A percentile compares a stretch with the other conserved stretches of the same genome.
Evolutionary conservation across 2,888 invertebrate species (phyloP).

Genomic region (Ochropleura leucogaster): DNA sequence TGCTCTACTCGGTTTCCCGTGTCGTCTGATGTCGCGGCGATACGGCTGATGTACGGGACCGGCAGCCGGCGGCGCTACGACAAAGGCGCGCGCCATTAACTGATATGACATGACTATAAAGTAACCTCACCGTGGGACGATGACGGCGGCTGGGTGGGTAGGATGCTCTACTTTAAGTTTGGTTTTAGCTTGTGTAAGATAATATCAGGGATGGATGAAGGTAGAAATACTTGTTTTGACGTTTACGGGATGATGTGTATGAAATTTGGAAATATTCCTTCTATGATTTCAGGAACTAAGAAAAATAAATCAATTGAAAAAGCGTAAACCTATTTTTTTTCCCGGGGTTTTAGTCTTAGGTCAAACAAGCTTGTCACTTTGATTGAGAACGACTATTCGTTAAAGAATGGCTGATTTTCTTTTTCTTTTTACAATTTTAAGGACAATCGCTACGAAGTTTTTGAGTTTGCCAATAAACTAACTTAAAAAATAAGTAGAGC

Average conservation of each 20-base stretch:
- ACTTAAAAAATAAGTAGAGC: slow-evolving; percentile 69
- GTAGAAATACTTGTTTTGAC: background rate
- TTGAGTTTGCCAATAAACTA: background rate
- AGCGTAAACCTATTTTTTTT: background rate
- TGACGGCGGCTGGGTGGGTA: slow-evolving; percentile 68
- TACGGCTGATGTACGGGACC: slow-evolving; percentile 71
- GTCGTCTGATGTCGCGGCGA: slow-evolving; percentile 75
- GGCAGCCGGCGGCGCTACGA: slow-evolving; percentile 76
- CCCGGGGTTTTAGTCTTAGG: background rate
- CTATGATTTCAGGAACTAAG: background rate
- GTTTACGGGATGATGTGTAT: background rate
- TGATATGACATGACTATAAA: slow-evolving; percentile 89
- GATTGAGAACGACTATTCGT: background rate
- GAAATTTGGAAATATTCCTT: background rate
- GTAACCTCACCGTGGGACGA: slow-evolving; percentile 83
- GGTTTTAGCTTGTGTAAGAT: slow-evolving; percentile 1
- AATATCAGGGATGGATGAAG: background rate
- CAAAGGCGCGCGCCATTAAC: slow-evolving; percentile 87
- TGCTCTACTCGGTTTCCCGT: slow-evolving; percentile 66
- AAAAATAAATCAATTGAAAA: background rate
- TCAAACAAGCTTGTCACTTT: background rate
- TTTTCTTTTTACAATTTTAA: background rate
- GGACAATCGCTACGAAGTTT: background rate
- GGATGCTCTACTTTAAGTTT: slow-evolving; percentile 73
- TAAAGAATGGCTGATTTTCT: background rate